These are phyloP conservation scores for Coranthus polyacanthus DNA, from an alignment of 2,797 vertebrate genomes.

Conservation along the genomic window DNA sequence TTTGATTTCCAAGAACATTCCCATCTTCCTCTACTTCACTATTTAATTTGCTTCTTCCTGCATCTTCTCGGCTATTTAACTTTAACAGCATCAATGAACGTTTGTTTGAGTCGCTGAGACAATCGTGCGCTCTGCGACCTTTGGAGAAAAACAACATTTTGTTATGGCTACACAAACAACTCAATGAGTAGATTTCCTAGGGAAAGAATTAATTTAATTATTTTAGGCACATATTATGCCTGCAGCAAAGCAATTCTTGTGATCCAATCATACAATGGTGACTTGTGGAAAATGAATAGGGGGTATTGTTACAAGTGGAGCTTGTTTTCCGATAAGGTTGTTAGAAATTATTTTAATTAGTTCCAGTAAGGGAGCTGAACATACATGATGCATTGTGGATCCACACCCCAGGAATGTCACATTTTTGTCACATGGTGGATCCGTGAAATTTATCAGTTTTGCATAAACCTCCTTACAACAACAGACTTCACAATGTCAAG, in stretches of 20 bases:
- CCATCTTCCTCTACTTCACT: conserved; percentile 25
- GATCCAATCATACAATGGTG: conserved; percentile 85
- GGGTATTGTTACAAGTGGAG: conserved; percentile 80
- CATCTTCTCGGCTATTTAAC: conserved; percentile 46
- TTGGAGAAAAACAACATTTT: conserved; percentile 84
- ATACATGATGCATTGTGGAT: conserved; percentile 86
- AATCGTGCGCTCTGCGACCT: conserved; percentile 67
- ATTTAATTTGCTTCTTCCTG: conserved; percentile 50
- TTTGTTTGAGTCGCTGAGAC: conserved; percentile 54
- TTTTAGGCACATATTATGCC: conserved; percentile 86
- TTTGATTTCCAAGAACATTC: conserved; percentile 48
- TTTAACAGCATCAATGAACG: conserved; percentile 54
- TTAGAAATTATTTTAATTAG: conserved; percentile 95
- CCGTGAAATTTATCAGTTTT: conserved; percentile 95
- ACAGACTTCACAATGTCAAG: conserved; percentile 84
- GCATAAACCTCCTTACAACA: conserved; percentile 90
- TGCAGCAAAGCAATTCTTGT: conserved; percentile 86
- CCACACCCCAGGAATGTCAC: conserved; percentile 91
- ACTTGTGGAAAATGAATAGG: conserved; percentile 86
- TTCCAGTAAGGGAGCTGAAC: conserved; percentile 86
- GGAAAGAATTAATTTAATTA: conserved; percentile 86
- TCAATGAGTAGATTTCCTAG: conserved; percentile 75
- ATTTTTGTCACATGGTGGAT: conserved; percentile 94
- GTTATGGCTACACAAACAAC: conserved; percentile 85
- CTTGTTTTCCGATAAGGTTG: conserved; percentile 91